These are phyloP conservation scores for Smittia sp. DNA, from an alignment of 2,888 invertebrate species.

Conservation along the genomic window DNA sequence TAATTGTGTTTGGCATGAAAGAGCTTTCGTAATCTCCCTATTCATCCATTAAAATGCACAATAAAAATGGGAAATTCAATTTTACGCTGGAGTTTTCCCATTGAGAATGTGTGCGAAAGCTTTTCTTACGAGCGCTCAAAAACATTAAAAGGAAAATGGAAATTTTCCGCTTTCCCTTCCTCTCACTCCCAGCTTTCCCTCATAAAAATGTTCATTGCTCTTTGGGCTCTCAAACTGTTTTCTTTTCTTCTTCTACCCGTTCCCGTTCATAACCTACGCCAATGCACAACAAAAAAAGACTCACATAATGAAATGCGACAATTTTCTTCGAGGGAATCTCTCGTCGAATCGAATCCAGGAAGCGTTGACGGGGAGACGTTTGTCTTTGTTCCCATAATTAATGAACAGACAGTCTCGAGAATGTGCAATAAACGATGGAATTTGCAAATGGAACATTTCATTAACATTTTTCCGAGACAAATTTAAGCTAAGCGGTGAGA, in stretches of 20 bases:
- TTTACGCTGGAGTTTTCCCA: neutral
- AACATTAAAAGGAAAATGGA: constrained; percentile 2
- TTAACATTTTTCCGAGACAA: neutral
- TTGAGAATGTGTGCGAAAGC: neutral
- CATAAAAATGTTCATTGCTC: constrained; percentile 30
- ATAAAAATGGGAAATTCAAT: constrained; percentile 7
- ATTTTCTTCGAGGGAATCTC: neutral
- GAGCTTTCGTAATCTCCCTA: neutral
- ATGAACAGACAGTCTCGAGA: neutral
- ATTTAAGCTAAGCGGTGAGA: no score
- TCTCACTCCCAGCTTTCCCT: neutral
- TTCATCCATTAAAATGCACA: constrained; percentile 22
- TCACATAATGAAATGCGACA: neutral
- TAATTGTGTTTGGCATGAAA: constrained; percentile 7
- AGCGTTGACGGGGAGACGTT: neutral
- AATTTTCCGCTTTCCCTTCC: constrained; percentile 17
- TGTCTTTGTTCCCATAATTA: neutral
- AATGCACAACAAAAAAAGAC: constrained; percentile 45
- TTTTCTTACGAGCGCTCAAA: neutral
- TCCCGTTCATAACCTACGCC: constrained; percentile 45
- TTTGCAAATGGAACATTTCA: neutral
- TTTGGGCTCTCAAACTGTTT: constrained; percentile 13
- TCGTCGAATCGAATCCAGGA: neutral
- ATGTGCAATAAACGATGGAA: neutral
- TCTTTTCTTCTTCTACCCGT: neutral